Conservation (phyloP, 2,888 invertebrate genomes). For the Liposcelis brunnea region DNA sequence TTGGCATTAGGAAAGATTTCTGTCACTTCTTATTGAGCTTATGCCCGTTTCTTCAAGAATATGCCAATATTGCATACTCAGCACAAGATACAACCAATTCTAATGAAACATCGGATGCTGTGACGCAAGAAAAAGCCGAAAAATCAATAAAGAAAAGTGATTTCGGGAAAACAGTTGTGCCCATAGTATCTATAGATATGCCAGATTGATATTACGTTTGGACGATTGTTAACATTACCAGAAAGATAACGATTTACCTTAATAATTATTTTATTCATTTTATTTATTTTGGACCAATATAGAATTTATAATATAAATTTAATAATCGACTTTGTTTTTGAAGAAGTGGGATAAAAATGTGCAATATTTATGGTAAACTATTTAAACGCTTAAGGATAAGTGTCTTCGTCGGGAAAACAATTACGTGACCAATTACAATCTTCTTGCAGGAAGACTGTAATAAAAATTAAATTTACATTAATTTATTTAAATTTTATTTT, state of each 20-base stretch:
- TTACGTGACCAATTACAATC: too few species aligned
- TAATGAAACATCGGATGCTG: constrained; percentile 30
- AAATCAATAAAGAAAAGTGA: constrained; percentile 49
- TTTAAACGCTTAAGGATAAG: too few species aligned
- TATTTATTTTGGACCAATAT: constrained; percentile 19
- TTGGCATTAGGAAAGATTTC: constrained; percentile 94
- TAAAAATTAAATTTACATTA: too few species aligned
- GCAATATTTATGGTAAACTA: too few species aligned
- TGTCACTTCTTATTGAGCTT: constrained; percentile 89
- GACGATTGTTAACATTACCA: constrained; percentile 16
- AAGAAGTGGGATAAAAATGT: not conserved
- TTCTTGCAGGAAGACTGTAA: too few species aligned
- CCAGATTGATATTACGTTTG: constrained; percentile 46
- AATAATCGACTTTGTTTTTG: not conserved
- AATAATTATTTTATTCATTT: too few species aligned
- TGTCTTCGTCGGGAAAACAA: too few species aligned
- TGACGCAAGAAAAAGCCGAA: constrained; percentile 30
- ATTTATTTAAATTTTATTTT: too few species aligned
- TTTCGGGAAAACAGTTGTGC: constrained; percentile 68
- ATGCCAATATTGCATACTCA: constrained; percentile 94
- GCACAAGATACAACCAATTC: constrained; percentile 34
- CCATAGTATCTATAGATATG: constrained; percentile 77
- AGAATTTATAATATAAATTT: not conserved
- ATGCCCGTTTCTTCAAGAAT: constrained; percentile 91
- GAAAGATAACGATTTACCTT: too few species aligned